phyloP scores from a whole-genome alignment of 2,113 vertebrate species.

The Tragelaphus buxtoni region DNA sequence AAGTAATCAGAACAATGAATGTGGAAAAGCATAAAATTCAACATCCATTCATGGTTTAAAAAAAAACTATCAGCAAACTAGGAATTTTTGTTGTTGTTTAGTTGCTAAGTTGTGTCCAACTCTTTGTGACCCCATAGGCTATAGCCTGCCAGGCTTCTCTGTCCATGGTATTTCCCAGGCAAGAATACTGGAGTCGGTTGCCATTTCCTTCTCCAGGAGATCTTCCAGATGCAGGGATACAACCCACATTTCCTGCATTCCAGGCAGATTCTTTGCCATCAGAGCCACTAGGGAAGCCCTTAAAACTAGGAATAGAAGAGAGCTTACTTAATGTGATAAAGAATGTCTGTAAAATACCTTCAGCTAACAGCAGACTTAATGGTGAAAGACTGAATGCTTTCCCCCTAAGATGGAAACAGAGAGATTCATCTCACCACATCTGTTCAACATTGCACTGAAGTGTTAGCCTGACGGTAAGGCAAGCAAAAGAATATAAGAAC shows the following conservation, averaged over 20 bases:
- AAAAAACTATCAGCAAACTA: background rate
- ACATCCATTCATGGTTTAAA: background rate
- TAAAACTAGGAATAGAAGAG: background rate
- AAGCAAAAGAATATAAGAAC: background rate
- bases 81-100: background rate
- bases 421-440: background rate
- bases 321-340: background rate
- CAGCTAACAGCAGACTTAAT: background rate
- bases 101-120: background rate
- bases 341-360: background rate
- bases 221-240: background rate
- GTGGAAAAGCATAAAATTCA: background rate
- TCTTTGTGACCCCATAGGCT: background rate
- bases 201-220: background rate
- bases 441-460: background rate
- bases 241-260: background rate
- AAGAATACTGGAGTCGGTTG: background rate
- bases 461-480: background rate
- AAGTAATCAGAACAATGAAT: background rate
- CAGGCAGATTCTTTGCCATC: background rate
- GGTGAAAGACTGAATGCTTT: background rate
- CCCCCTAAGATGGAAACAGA: background rate
- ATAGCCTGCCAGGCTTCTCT: background rate
- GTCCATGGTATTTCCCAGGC: background rate
- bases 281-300: background rate